Evolutionary conservation across 1,140 invertebrate genomes (phyloP).

Genomic region (Scaptomyza pallida): DNA sequence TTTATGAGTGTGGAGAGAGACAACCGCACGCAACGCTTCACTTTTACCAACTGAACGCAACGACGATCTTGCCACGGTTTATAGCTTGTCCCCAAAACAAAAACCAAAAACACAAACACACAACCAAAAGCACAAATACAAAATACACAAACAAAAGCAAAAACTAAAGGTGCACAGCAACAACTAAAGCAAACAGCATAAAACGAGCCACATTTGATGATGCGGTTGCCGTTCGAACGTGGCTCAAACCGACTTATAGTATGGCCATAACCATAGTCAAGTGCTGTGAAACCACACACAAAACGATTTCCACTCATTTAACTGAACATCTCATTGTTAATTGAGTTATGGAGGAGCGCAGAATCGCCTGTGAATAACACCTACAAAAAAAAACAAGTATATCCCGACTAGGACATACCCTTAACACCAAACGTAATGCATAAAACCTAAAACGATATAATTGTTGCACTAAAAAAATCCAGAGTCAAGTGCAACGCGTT

Average conservation of each 20-base stretch:
- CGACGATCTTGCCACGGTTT: slow-evolving; percentile 82
- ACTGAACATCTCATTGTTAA: slow-evolving; percentile 58
- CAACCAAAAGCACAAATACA: slow-evolving; percentile 36
- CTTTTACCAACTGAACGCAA: slow-evolving; percentile 83
- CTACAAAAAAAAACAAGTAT: too few relatives aligned
- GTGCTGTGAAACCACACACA: slow-evolving; percentile 19
- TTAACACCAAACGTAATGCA: too few relatives aligned
- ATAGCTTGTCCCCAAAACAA: slow-evolving; percentile 77
- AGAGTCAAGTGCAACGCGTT: too few relatives aligned
- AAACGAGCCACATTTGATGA: slow-evolving; percentile 26
- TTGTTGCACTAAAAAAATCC: too few relatives aligned
- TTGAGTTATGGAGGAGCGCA: slow-evolving; percentile 50
- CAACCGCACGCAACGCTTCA: slow-evolving; percentile 81
- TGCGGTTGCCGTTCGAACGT: slow-evolving; percentile 56
- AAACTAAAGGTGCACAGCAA: slow-evolving; percentile 30
- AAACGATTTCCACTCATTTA: slow-evolving; percentile 37
- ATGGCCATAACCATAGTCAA: slow-evolving; percentile 17
- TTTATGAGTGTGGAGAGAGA: slow-evolving; percentile 34
- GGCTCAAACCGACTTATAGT: slow-evolving; percentile 50
- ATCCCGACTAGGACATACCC: too few relatives aligned
- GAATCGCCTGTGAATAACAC: slow-evolving; percentile 32
- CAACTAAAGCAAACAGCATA: slow-evolving; percentile 28
- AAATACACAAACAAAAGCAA: slow-evolving; percentile 30
- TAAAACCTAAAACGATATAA: too few relatives aligned
- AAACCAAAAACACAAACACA: slow-evolving; percentile 34